Evolutionary conservation across 2,113 vertebrate genomes (phyloP), one percentile per base, ranked within the genome.

Genomic region (Centropristis striata): DNA sequence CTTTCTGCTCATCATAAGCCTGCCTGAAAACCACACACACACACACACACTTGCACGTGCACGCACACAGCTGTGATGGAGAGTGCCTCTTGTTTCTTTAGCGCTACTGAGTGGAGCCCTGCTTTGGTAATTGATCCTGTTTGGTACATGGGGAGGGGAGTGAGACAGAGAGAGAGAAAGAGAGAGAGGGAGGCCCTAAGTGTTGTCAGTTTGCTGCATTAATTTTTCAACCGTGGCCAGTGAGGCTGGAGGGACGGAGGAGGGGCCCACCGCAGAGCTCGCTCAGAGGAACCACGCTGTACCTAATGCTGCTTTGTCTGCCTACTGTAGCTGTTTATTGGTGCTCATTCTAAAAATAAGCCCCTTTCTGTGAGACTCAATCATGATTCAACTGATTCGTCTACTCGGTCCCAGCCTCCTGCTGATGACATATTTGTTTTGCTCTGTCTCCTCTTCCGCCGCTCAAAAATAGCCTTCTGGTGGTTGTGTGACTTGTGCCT

Each of bases 81-180:
- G 86, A 89, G 83, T 80, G 89, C 88, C 86, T 90, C 86, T 85
- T 90, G 82, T 90, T 90, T 92, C 88, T 88, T 86, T 75, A 90
- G 87, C 90, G 41, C 86, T 85, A 83, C 83, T 84, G 90, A 93
- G 91, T 90, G 88, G 84, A 93, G 89, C 90, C 88, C 83, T 91
- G 90, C 91, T 89, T 89, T 88, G 59, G 93, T 95, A 95, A 95
- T 95, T 94, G 94, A 95, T 95, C 93, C 91, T 93, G 92, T 92
- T 90, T 91, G 88, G 87, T 92, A 91, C 91, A 89, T 74, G 83
- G 84, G 87, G 77, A 82, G 89, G 91, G 69, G 63, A 85, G 81
- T 75, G 86, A 73, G 75, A 63, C 21, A n/a, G 70, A 37, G 80
- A 66, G 85, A 55, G 85, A 71, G 73, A 49, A 70, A 61, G 77